Evolutionary conservation across 2,113 vertebrate genomes (phyloP).

Genomic region (Puntigrus tetrazona): DNA sequence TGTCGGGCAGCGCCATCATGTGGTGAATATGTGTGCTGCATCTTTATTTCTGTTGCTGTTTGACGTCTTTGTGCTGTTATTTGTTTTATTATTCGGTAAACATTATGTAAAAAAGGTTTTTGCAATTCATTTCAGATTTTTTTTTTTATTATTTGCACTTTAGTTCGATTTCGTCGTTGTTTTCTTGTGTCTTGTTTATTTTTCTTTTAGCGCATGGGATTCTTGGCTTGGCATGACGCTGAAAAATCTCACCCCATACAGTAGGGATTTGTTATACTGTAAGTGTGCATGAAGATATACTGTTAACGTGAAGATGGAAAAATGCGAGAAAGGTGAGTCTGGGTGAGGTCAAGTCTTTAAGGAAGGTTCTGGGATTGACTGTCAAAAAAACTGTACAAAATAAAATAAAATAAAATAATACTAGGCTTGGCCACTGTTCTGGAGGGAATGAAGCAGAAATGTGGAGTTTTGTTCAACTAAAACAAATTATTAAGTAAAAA

Average conservation of each 20-base stretch:
- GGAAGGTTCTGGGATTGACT: not conserved
- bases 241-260: conserved; percentile 39
- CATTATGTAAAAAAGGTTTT: not conserved
- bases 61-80: not conserved
- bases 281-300: conserved; percentile 27
- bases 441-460: not conserved
- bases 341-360: not conserved
- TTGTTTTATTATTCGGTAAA: not conserved
- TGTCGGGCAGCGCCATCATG: conserved; percentile 7
- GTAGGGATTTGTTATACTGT: conserved; percentile 42
- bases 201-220: conserved; percentile 87
- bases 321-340: conserved; percentile 48
- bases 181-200: conserved; percentile 69
- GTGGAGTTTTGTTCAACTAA: not conserved
- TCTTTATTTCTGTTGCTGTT: not conserved
- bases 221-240: conserved; percentile 70
- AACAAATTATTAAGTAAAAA: not conserved
- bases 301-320: conserved; percentile 30
- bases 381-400: not conserved
- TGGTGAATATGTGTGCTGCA: conserved; percentile 7
- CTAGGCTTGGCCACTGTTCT: not conserved
- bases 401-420: not conserved
- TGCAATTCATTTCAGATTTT: not conserved
- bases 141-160: conserved; percentile 32
- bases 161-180: conserved; percentile 57